Percentiles rank a stretch among this genome's conserved stretches.
Evolutionary conservation across 2,113 vertebrate species (phyloP).

Genomic region (Martes martes): DNA sequence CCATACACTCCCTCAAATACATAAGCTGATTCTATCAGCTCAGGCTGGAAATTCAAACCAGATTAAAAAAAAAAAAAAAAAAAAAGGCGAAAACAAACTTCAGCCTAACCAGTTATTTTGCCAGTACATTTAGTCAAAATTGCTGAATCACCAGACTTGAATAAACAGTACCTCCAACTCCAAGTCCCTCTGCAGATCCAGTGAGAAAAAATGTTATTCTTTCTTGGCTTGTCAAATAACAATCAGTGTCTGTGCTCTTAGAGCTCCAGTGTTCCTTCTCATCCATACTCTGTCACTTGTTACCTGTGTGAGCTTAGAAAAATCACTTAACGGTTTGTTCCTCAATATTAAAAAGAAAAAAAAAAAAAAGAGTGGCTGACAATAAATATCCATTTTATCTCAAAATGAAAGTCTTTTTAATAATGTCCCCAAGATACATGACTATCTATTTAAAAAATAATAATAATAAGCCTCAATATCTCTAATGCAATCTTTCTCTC

Average conservation of each 20-base stretch:
- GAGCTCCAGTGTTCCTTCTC: too few relatives aligned
- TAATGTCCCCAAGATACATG: background rate
- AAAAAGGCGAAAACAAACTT: background rate
- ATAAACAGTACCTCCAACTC: background rate
- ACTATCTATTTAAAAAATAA: background rate
- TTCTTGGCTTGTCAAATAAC: accelerated
- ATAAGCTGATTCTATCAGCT: background rate
- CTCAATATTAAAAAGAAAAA: background rate
- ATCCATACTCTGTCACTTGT: background rate
- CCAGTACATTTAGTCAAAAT: background rate
- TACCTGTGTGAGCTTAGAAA: background rate
- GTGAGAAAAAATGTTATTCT: accelerated
- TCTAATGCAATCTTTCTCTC: background rate
- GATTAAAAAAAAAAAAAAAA: background rate
- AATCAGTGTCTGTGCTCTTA: accelerated
- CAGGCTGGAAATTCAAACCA: background rate
- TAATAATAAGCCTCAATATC: background rate
- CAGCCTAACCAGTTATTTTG: background rate
- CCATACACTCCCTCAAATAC: background rate
- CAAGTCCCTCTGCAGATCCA: background rate
- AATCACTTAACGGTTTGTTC: background rate
- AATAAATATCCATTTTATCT: background rate
- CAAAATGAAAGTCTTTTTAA: background rate
- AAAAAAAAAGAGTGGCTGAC: background rate
- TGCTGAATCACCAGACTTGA: background rate